phyloP scores from a whole-genome alignment of 2,797 vertebrate genomes.

The Propithecus deckenii region DNA sequence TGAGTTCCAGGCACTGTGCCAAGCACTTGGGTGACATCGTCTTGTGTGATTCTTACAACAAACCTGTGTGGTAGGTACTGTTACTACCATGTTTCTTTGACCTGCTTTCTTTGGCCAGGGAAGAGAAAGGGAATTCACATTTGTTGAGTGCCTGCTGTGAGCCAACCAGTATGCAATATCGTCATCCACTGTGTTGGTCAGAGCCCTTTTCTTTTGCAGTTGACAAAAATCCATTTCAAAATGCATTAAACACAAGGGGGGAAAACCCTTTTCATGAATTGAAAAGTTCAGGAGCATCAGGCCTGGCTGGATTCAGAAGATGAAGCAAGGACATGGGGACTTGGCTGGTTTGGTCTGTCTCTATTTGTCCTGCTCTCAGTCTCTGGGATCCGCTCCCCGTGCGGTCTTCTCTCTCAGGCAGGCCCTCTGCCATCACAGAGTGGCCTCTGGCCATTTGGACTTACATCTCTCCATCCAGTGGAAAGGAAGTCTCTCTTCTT shows the following conservation, averaged over 20 bases:
- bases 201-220: background rate
- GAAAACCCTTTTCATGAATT: background rate
- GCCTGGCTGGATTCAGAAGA: background rate
- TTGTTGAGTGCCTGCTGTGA: background rate
- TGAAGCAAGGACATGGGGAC: background rate
- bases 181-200: background rate
- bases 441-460: background rate
- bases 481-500: background rate
- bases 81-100: background rate
- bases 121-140: background rate
- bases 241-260: background rate
- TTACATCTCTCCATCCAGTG: too few relatives aligned
- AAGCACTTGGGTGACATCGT: background rate
- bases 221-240: background rate
- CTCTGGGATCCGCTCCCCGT: background rate
- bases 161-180: fast-evolving
- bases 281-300: too few relatives aligned
- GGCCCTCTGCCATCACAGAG: background rate
- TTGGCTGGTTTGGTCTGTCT: background rate
- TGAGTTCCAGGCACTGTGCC: background rate
- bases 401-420: background rate
- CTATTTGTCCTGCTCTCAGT: fast-evolving
- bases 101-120: background rate
- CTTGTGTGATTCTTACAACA: background rate
- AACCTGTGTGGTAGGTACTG: background rate